Evolutionary conservation across 2,113 vertebrate species (phyloP), one percentile per base, ranked within the genome.

Genomic region (Mustela lutreola): DNA sequence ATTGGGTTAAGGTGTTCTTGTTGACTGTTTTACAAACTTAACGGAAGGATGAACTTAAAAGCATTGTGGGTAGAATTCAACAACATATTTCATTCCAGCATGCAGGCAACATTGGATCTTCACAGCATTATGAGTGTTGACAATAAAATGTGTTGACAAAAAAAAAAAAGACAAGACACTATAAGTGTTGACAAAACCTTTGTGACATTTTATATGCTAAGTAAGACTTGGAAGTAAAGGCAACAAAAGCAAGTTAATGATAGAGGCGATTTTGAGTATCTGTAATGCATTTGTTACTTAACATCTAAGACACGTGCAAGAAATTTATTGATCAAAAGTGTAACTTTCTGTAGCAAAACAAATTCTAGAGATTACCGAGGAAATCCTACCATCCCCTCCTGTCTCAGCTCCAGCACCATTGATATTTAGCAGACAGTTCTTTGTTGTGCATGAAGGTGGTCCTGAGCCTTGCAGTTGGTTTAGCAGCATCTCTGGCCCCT

Each of bases 171-270:
- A 56, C 18, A 56, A 18, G 53, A 56, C 36, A 58, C 2, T 79
- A 53, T 63, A 91, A 53, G 21, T 45, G 63, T 45, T 80, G n/a
- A 81, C 45, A 50, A 85, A 93, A 95, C 9, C 12, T 85, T 71
- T 79, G 50, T 82, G 63, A 92, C 31, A 84, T 83, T 95, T 86
- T 42, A 95, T 50, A 92, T 94, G 50, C 22, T 84, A 94, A 94
- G 50, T 83, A 95, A 90, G 53, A 84, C 26, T 88, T 91, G 63
- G 84, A 89, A 78, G 39, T 78, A 42, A 88, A 89, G 80, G 22
- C 58, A 92, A 83, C 26, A 76, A 58, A 95, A 92, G 33, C n/a
- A 89, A 90, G 15, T 21, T 39, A 85, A 58, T 50, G 93, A 73
- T 39, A 78, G 88, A 95, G 36, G 42, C 33, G 75, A 84, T 81